Conservation (phyloP, 2,797 vertebrate species). For the Serranus cabrilla region DNA sequence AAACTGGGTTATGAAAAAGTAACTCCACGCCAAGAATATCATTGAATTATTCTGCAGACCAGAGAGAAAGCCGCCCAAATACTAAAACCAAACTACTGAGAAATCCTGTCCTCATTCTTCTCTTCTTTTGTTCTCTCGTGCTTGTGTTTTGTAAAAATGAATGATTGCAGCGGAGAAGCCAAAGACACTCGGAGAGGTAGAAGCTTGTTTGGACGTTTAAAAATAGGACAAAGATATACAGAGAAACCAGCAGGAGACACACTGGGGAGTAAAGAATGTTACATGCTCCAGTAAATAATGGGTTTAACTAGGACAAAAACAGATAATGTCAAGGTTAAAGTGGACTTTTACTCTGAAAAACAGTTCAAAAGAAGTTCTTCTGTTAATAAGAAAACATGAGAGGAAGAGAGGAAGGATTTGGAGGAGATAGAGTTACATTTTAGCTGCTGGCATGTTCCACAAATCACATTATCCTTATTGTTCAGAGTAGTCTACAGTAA, state of each 20-base stretch:
- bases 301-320: constrained; percentile 30
- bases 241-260: constrained; percentile 30
- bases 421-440: background rate
- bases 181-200: background rate
- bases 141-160: constrained; percentile 16
- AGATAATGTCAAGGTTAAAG: constrained; percentile 23
- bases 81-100: constrained; percentile 21
- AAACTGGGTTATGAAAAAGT: constrained; percentile 53
- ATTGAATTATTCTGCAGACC: constrained; percentile 57
- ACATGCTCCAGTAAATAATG: constrained; percentile 12
- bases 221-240: constrained; percentile 22
- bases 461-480: constrained; percentile 4
- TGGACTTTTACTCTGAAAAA: constrained; percentile 4
- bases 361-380: background rate
- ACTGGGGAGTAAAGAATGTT: constrained; percentile 11
- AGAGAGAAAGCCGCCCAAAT: constrained; percentile 24
- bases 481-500: constrained; percentile 4
- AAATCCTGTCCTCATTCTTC: constrained; percentile 25
- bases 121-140: constrained; percentile 14
- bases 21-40: constrained; percentile 31
- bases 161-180: constrained; percentile 18
- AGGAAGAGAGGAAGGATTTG: background rate
- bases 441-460: background rate
- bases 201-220: constrained; percentile 10
- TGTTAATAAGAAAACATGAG: background rate